Evolutionary conservation across 2,797 vertebrate species (phyloP), one percentile per base, ranked within the genome.

Genomic region (Alcedo quadribrachys): DNA sequence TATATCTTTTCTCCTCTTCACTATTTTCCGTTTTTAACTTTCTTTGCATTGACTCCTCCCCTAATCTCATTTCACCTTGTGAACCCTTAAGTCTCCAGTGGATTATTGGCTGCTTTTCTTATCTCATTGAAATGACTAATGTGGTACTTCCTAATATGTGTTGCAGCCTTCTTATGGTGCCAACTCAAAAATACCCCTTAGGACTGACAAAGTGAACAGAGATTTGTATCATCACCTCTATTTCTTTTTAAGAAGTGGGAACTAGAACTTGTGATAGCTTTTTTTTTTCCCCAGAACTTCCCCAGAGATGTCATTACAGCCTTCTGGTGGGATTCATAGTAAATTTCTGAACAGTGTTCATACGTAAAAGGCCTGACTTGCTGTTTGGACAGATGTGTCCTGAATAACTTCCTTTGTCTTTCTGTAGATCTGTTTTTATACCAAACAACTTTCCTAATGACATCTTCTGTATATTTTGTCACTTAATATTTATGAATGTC

Each of bases 331-430:
- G 25, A 81, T 75, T 92, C 51, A 28, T 19, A 66, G 53, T 40
- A 87, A 80, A 77, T 82, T 92, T 93, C 53, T 73, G 35, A 81
- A 48, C 42, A 89, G 28, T 25, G 7, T 69, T 87, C 20, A 32
- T 20, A 60, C 0, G 0, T 60, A 25, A 15, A 67, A 55, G 32
- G 85, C 46, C 71, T 43, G 55, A 65, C 63, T 58, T 79, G 50
- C 30, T 82, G 24, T 85, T 92, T 32, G 32, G 48, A 82, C 37
- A 78, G 42, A 48, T 78, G 45, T 61, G 50, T 83, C 54, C 66
- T 86, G 63, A 90, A 71, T 78, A 92, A 68, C 50, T 93, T 92
- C 13, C 32, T 82, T 63, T 79, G 48, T 81, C n/a, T 86, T 87
- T 74, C 43, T 54, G 13, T 42, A 73, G 12, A 32, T 79, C 25